These are phyloP conservation scores for Danio choprae DNA, from an alignment of 2,797 vertebrate genomes.

Conservation along the genomic window DNA sequence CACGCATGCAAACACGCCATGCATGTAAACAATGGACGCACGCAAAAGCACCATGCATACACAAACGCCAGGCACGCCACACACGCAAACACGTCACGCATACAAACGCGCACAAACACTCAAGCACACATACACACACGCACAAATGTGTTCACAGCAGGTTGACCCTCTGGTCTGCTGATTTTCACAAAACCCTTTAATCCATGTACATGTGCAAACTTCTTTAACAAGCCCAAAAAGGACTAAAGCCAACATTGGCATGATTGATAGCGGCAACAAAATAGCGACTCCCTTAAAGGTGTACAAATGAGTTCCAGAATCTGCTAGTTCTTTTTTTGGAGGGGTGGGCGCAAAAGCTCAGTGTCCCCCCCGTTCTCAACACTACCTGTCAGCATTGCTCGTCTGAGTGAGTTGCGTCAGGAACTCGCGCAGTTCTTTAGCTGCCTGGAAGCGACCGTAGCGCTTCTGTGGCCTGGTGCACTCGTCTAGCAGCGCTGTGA, in stretches of 20 bases:
- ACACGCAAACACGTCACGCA: no score
- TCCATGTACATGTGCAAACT: conserved; percentile 55
- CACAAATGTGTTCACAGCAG: conserved; percentile 11
- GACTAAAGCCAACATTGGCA: conserved; percentile 37
- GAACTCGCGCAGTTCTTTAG: conserved; percentile 93
- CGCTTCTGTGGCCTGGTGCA: conserved; percentile 95
- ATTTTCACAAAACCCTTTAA: conserved; percentile 45
- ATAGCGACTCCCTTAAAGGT: conserved; percentile 9
- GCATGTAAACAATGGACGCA: no score
- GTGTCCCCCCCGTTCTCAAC: conserved; percentile 21
- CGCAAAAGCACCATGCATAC: no score
- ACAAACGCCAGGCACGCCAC: no score
- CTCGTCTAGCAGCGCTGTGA: conserved; percentile 92
- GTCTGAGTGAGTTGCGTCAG: conserved; percentile 84
- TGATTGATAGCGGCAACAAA: conserved; percentile 26
- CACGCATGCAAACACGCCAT: no score
- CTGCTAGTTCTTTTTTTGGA: not conserved
- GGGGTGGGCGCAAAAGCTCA: not conserved
- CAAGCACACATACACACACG: conserved; percentile 17
- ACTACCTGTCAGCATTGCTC: conserved; percentile 57
- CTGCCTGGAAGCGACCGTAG: conserved; percentile 93
- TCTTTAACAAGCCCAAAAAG: conserved; percentile 43
- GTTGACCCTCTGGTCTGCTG: conserved; percentile 16
- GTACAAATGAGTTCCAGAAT: not conserved
- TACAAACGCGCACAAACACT: no score